Conservation (phyloP, 2,113 vertebrate species). For the Hydropotes inermis region DNA sequence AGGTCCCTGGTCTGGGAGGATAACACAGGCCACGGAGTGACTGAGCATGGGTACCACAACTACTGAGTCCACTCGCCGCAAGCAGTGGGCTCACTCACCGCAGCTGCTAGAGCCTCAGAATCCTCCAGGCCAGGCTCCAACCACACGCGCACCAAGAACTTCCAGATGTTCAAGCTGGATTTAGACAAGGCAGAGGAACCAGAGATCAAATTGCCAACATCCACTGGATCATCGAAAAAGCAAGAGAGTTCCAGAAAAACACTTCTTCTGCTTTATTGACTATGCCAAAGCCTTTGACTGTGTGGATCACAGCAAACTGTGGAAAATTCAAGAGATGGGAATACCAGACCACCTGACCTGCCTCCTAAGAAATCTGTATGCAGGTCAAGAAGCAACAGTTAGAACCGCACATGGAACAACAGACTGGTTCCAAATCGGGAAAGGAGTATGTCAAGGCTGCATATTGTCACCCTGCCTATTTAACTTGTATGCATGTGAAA, state of each 20-base stretch:
- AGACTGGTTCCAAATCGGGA: background rate
- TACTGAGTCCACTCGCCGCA: rapidly evolving
- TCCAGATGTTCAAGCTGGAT: rapidly evolving
- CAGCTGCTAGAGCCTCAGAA: rapidly evolving
- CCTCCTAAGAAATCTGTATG: background rate
- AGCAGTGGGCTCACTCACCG: rapidly evolving
- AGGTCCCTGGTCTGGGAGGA: background rate
- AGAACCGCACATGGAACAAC: background rate
- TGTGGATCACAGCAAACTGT: background rate
- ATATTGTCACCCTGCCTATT: background rate
- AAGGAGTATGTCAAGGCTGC: background rate
- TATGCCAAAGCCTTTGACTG: background rate
- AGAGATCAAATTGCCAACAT: background rate
- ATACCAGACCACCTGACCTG: background rate
- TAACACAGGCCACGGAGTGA: rapidly evolving
- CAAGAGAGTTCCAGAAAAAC: background rate
- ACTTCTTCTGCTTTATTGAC: background rate
- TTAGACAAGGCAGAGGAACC: background rate
- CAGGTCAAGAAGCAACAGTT: background rate
- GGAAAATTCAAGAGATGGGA: background rate
- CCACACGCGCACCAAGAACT: rapidly evolving
- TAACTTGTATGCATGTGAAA: background rate
- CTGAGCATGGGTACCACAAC: rapidly evolving
- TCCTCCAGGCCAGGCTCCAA: background rate
- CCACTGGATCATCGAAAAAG: rapidly evolving